Evolutionary conservation across 2,888 invertebrate genomes (phyloP), one percentile per base, ranked within the genome.

Genomic region (Morinoia aosen): DNA sequence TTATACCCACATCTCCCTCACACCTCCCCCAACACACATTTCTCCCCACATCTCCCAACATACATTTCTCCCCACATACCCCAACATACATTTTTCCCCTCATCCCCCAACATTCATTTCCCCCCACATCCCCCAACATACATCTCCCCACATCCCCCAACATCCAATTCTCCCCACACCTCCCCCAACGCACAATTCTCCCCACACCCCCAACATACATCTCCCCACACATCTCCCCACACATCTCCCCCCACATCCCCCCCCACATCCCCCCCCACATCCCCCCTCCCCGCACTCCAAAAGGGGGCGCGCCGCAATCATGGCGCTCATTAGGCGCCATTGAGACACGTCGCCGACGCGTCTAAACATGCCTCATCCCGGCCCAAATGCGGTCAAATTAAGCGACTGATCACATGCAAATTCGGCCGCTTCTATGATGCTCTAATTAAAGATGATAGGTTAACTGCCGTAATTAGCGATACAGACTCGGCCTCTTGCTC

Each of bases 381-480:
- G 40, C 56, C 10, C 91, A 91, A 91, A 48, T 91, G 91, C 91
- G 91, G 91, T 91, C 91, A 91, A 91, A 91, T 91, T 91, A 91
- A 91, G 91, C 91, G 91, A 10, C 11, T 48, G 91, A 91, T 91
- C 91, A 48, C 91, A 91, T 48, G 91, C 91, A 91, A 48, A 91
- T 91, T 48, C 39, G 25, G 40, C 10, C 19, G 91, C 19, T 39
- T 91, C 91, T 48, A 39, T 91, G 48, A 48, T 88, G 88, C 88
- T 14, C 88, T 88, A 88, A 88, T 88, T 88, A 88, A 88, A 88
- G 88, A 88, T 88, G 88, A 88, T 88, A 88, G 88, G 88, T 88
- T 88, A 88, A 88, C 88, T 88, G 88, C n/a, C 33, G 88, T 88
- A 88, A 88, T 88, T 39, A 88, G 88, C n/a, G n/a, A 25, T 88